These are phyloP conservation scores for Dryobota labecula DNA, from an alignment of 2,888 invertebrate species.

Conservation along the genomic window DNA sequence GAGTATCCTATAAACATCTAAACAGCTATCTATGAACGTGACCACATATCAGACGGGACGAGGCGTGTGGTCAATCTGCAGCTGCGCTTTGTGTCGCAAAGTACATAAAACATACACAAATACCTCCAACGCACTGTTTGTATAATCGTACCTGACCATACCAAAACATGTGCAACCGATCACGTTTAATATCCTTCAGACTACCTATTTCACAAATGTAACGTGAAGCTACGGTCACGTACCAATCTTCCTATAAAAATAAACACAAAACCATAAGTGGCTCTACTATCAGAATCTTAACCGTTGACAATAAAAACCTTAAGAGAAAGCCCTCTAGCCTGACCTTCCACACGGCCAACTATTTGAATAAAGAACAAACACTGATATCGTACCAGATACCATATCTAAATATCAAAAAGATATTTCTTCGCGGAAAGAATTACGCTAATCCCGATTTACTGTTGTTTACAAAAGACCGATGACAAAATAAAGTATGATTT, in stretches of 20 bases:
- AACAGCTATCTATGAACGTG: conserved; percentile 63
- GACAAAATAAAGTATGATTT: conserved; percentile 27
- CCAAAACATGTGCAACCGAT: conserved; percentile 68
- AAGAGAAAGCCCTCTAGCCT: conserved; percentile 37
- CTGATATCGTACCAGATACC: conserved; percentile 50
- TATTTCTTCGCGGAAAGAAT: conserved; percentile 44
- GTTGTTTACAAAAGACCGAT: conserved; percentile 24
- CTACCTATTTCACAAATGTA: conserved; percentile 64
- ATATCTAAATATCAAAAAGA: conserved; percentile 42
- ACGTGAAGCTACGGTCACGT: conserved; percentile 65
- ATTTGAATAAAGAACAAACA: conserved; percentile 48
- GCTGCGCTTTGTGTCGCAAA: conserved; percentile 78
- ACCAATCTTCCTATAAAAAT: conserved; percentile 52
- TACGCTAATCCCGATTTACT: conserved; percentile 47
- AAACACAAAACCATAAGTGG: conserved; percentile 31
- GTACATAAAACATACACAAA: conserved; percentile 73
- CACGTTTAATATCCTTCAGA: conserved; percentile 67
- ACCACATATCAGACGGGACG: conserved; percentile 74
- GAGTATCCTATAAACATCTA: conserved; percentile 48
- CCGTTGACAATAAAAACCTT: conserved; percentile 18
- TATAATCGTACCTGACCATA: conserved; percentile 57
- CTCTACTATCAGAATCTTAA: conserved; percentile 29
- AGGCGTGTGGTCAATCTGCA: conserved; percentile 81
- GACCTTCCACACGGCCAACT: conserved; percentile 55
- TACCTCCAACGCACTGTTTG: conserved; percentile 60